Evolutionary conservation across 2,113 vertebrate species (phyloP), one percentile per base, ranked within the genome.

Genomic region (Aspidoscelis tigris): DNA sequence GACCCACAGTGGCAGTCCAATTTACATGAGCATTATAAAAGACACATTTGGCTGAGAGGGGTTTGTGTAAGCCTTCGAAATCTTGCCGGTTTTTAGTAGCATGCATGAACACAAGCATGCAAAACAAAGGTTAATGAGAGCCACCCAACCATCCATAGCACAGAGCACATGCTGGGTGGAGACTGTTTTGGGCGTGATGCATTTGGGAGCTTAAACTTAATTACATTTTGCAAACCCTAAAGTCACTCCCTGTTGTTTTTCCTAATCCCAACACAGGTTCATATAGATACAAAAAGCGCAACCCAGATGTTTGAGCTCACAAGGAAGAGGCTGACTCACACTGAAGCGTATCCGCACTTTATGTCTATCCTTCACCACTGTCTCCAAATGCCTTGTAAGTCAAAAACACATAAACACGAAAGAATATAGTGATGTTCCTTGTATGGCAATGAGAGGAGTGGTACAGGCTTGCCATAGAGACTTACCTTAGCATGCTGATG

Each of bases 301-400:
- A 98, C 97, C 9, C 99, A 99, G 92, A 98, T 99, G 95, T 99
- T 99, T 8, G 99, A 99, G 79, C 96, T 99, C 86, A 98, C 98
- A 22, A 97, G 97, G 89, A 99, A 99, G 95, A 97, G 98, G 93
- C 96, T 99, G 96, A 99, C 97, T 68, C 98, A 99, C 92, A 98
- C 97, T 3, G 99, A 99, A 88, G 98, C 98, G 0, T 98, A 98
- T 90, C 98, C 98, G 78, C 98, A 99, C 96, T 99, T 99, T 96
- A 98, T 99, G 97, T 99, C 98, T 89, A 97, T 99, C 89, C 95
- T 99, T 90, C 98, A 99, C 92, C 99, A 99, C 95, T 99, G 98
- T 94, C 98, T 99, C 93, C 98, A 99, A 80, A 99, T 99, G 99
- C 99, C 99, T 95, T 98, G 99, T 99, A 90, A 98, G 99, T 97